Evolutionary conservation across 2,113 vertebrate species (phyloP).

Genomic region (Thryonomys swinderianus): DNA sequence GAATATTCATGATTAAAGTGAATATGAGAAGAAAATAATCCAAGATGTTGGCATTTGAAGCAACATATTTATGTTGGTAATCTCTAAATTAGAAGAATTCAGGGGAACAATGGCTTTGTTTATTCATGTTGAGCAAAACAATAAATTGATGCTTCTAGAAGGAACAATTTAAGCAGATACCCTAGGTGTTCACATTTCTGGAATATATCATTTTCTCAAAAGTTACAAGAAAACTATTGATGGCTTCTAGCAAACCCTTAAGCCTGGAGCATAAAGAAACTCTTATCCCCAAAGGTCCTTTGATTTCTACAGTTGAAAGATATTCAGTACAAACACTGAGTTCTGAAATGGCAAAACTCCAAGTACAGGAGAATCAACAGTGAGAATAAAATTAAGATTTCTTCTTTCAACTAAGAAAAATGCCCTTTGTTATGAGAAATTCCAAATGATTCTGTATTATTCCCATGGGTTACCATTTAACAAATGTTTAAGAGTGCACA

Average conservation of each 20-base stretch:
- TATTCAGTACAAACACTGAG: neutral
- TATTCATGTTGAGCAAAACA: slow-evolving; percentile 23
- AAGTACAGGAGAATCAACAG: neutral
- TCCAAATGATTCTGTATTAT: neutral
- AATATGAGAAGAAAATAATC: neutral
- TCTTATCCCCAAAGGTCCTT: slow-evolving; percentile 13
- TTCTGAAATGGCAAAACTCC: slow-evolving; percentile 13
- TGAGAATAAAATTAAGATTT: neutral
- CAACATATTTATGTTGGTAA: slow-evolving; percentile 7
- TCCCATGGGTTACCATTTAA: neutral
- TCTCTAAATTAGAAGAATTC: neutral
- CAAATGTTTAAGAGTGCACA: neutral
- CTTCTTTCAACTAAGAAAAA: neutral
- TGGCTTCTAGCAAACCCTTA: neutral
- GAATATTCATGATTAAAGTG: neutral
- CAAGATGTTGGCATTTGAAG: neutral
- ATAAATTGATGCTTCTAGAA: slow-evolving; percentile 43
- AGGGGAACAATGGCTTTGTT: neutral
- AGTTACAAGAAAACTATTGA: slow-evolving; percentile 15
- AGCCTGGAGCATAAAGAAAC: slow-evolving; percentile 22
- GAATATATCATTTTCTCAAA: slow-evolving; percentile 26
- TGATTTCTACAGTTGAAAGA: slow-evolving; percentile 58
- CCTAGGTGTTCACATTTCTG: slow-evolving; percentile 6
- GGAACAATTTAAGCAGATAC: neutral
- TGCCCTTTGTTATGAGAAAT: neutral